A percentile compares a stretch with the other conserved stretches of the same genome.
These are phyloP conservation scores for Scaptomyza reducta DNA, from an alignment of 2,888 invertebrate genomes.

Conservation along the genomic window DNA sequence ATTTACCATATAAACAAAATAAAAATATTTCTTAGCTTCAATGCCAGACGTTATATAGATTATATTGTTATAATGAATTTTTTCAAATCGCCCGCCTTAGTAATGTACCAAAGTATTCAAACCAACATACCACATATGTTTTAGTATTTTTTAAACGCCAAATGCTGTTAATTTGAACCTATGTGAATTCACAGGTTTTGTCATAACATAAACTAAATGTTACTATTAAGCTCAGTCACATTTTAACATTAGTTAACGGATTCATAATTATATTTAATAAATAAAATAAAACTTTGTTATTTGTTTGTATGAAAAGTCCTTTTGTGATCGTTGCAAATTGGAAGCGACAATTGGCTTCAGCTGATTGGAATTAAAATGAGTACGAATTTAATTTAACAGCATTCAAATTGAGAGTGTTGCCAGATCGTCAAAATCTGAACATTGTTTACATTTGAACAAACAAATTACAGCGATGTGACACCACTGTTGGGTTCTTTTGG, in stretches of 20 bases:
- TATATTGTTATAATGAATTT: no score
- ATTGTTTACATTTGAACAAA: slow-evolving; percentile 24
- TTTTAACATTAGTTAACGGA: neutral
- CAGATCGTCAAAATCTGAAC: slow-evolving; percentile 17
- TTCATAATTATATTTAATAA: neutral
- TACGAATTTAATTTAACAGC: neutral
- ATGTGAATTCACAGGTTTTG: neutral
- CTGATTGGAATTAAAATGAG: neutral
- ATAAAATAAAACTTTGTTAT: neutral
- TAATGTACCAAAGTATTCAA: neutral
- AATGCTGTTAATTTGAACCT: neutral
- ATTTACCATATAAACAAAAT: no score
- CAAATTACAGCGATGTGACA: neutral
- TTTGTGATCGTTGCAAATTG: no score
- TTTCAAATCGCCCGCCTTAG: slow-evolving; percentile 21
- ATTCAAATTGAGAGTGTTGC: slow-evolving; percentile 6
- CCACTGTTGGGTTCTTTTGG: neutral
- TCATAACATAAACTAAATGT: neutral
- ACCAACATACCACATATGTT: neutral
- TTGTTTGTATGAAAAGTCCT: no score
- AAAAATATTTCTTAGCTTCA: no score
- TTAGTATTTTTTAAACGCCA: slow-evolving; percentile 2
- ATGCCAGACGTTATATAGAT: no score
- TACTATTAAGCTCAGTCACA: neutral
- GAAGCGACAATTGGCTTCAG: neutral